Conservation (phyloP, 2,797 vertebrate genomes). For the Eospalax fontanierii region DNA sequence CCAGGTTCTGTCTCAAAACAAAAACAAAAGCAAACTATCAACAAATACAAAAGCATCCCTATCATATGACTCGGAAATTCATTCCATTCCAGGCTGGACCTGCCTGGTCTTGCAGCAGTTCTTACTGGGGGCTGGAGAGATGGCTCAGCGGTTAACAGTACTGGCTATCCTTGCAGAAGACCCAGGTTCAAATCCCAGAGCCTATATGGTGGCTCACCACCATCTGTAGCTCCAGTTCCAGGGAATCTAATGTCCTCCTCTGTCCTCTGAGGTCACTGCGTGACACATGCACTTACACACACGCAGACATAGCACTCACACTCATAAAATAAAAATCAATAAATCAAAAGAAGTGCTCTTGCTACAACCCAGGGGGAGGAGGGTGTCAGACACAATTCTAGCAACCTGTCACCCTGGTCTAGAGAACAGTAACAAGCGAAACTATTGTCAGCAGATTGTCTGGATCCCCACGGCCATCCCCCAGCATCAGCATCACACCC, state of each 20-base stretch:
- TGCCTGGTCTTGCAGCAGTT: rapidly evolving
- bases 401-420: rapidly evolving
- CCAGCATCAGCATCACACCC: neutral
- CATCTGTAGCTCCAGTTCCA: too few species aligned
- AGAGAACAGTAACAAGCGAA: neutral
- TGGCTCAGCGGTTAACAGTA: too few species aligned
- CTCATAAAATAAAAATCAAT: too few species aligned
- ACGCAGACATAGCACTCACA: too few species aligned
- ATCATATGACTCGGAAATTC: neutral
- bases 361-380: rapidly evolving
- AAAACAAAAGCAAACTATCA: neutral
- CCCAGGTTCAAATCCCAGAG: too few species aligned
- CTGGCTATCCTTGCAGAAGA: too few species aligned
- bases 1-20: neutral
- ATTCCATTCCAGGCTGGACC: neutral
- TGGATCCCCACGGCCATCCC: rapidly evolving
- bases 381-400: rapidly evolving
- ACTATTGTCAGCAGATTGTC: neutral
- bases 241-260: too few species aligned
- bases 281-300: too few species aligned
- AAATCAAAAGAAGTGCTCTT: too few species aligned
- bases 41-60: neutral
- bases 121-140: too few species aligned
- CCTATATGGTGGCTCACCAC: too few species aligned
- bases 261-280: too few species aligned